These are phyloP conservation scores for Liasis olivaceus DNA, from an alignment of 2,797 vertebrate genomes.

Conservation along the genomic window DNA sequence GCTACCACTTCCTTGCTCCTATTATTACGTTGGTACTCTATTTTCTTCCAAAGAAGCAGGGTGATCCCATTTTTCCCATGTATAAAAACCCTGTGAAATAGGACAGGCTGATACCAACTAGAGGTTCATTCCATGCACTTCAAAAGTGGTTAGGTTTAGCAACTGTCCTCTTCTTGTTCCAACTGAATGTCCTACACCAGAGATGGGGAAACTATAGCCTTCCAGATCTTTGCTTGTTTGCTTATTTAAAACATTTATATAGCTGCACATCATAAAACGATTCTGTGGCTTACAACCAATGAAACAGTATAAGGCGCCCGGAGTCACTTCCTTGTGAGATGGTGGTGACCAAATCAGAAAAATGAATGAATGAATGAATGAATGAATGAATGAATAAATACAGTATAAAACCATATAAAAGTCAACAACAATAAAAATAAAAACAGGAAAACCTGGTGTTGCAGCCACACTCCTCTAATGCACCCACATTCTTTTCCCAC, in stretches of 20 bases:
- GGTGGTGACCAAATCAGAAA: too few species aligned
- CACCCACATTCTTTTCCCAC: too few species aligned
- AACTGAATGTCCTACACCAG: not conserved
- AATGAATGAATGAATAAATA: too few species aligned
- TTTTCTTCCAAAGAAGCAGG: not conserved
- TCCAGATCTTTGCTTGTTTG: not conserved
- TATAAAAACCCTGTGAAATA: not conserved
- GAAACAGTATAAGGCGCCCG: too few species aligned
- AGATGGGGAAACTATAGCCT: not conserved
- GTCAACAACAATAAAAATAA: too few species aligned
- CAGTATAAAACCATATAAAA: too few species aligned
- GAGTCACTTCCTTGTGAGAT: too few species aligned
- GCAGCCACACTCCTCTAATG: too few species aligned
- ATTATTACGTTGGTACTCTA: not conserved
- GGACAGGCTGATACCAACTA: not conserved
- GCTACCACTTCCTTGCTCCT: not conserved
- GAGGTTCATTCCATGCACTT: not conserved
- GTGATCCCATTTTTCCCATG: not conserved
- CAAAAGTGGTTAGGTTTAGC: not conserved
- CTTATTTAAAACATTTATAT: not conserved
- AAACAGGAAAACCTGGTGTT: too few species aligned
- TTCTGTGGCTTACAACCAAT: not conserved
- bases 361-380: too few species aligned
- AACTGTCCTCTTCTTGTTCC: not conserved
- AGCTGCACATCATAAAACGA: not conserved